Conservation (phyloP, 37 sponge, comb jelly and placozoan genomes). For the Haliclona indistincta region DNA sequence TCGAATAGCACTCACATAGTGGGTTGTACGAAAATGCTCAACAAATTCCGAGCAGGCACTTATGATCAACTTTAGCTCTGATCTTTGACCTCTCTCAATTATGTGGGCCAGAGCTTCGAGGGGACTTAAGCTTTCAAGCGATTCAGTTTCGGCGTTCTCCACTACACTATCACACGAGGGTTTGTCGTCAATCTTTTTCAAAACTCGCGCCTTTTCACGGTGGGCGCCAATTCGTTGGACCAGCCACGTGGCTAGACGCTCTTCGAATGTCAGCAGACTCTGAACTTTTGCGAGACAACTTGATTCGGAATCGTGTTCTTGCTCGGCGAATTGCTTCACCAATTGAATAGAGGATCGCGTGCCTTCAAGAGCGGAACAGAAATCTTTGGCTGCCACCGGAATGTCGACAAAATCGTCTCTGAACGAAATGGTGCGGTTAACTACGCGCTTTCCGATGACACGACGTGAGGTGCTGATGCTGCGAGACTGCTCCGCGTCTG, state of each 20-base stretch:
- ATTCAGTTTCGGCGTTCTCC: no score
- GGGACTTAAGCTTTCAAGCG: neutral
- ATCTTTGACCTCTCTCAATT: neutral
- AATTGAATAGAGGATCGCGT: neutral
- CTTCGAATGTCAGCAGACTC: conserved; percentile 9
- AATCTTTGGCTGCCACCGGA: neutral
- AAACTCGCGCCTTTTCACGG: neutral
- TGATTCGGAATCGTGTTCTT: no score
- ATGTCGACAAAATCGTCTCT: conserved; percentile 37
- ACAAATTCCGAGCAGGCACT: conserved; percentile 46
- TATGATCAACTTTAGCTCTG: neutral
- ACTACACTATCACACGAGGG: no score
- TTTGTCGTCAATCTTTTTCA: neutral
- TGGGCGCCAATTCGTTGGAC: conserved; percentile 9
- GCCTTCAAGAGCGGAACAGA: neutral
- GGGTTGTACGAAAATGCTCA: conserved; percentile 42
- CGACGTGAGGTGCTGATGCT: conserved; percentile 20
- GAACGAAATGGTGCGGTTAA: conserved; percentile 57
- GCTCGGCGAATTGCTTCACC: neutral
- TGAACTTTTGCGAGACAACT: no score
- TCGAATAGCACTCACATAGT: conserved; percentile 55
- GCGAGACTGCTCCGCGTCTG: conserved; percentile 42
- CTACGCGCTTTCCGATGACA: conserved; percentile 37
- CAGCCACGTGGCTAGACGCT: conserved; percentile 47
- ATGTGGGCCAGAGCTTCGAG: neutral